These are phyloP conservation scores for Leptestheria dahalacensis DNA, from an alignment of 1,140 invertebrate genomes.

Conservation along the genomic window DNA sequence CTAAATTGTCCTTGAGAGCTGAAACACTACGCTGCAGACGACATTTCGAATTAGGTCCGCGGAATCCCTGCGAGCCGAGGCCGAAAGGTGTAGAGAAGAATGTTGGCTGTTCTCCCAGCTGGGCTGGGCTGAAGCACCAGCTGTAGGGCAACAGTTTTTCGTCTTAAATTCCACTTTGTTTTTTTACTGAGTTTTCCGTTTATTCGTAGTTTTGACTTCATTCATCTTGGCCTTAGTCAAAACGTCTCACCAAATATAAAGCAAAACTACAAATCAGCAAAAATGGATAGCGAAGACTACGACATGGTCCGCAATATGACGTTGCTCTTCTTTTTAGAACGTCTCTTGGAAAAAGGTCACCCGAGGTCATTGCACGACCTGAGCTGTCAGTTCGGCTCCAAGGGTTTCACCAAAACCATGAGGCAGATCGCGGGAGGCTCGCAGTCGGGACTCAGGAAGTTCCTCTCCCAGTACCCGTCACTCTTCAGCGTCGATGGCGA, in stretches of 20 bases:
- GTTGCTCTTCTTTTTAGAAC: conserved; percentile 87
- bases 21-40: no score
- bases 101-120: not conserved
- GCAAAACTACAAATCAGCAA: conserved; percentile 19
- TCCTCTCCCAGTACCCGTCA: conserved; percentile 74
- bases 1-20: no score
- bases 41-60: no score
- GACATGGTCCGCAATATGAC: conserved; percentile 86
- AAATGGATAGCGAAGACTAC: conserved; percentile 84
- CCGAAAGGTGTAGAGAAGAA: not conserved
- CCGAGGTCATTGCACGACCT: conserved; percentile 84
- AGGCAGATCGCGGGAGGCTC: conserved; percentile 85
- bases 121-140: not conserved
- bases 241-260: no score
- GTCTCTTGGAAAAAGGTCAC: conserved; percentile 75
- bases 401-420: conserved; percentile 82
- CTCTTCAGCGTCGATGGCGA: conserved; percentile 83
- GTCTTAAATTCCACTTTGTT: not conserved
- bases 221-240: no score
- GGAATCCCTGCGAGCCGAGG: not conserved
- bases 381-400: conserved; percentile 89
- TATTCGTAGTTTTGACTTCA: not conserved
- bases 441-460: conserved; percentile 83
- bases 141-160: not conserved
- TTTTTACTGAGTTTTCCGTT: conserved; percentile 6